Conservation (phyloP, 2,113 vertebrate genomes). For the Oreotrochilus melanogaster region DNA sequence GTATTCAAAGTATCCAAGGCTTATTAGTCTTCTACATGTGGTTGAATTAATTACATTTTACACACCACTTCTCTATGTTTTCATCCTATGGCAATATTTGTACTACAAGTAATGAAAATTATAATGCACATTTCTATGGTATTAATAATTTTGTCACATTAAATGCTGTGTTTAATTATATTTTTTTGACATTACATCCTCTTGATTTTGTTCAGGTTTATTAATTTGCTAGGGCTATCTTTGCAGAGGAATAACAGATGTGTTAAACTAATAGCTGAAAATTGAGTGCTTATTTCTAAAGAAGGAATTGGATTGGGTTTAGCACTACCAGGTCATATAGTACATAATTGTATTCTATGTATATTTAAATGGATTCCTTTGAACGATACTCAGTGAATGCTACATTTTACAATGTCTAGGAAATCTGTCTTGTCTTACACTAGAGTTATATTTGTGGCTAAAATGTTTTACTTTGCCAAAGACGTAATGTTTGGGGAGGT, state of each 20-base stretch:
- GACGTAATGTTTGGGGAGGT: neutral
- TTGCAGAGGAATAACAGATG: neutral
- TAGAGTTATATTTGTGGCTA: neutral
- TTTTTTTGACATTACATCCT: neutral
- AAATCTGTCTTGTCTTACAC: neutral
- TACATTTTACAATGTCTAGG: neutral
- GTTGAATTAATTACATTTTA: neutral
- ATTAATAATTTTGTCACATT: neutral
- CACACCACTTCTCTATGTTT: neutral
- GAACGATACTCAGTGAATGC: neutral
- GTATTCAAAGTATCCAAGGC: neutral
- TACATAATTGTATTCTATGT: neutral
- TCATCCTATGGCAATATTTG: neutral
- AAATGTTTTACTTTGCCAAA: conserved; percentile 10
- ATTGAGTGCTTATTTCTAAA: neutral
- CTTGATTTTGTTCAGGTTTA: neutral
- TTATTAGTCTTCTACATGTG: neutral
- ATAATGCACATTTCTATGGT: neutral
- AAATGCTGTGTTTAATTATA: neutral
- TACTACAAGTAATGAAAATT: neutral
- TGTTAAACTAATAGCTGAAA: neutral
- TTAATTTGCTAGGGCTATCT: neutral
- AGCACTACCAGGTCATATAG: neutral
- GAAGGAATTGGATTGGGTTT: neutral
- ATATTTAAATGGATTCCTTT: neutral